A percentile compares a stretch with the other conserved stretches of the same genome.
These are phyloP conservation scores for Accipiter virgatus DNA, from an alignment of 2,113 vertebrate species.

Conservation along the genomic window DNA sequence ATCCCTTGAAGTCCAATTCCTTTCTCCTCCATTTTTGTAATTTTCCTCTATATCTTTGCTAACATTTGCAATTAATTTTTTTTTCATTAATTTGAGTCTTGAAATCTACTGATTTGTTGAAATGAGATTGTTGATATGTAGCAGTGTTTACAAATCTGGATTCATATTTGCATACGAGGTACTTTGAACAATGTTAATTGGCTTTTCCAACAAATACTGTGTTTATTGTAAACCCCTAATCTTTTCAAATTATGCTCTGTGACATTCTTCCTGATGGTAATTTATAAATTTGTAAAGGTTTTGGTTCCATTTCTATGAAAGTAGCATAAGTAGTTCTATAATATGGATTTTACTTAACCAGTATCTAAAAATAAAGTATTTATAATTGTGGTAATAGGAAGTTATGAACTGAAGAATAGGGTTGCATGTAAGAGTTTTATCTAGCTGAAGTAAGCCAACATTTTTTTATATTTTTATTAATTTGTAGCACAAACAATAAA, in stretches of 20 bases:
- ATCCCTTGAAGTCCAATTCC: neutral
- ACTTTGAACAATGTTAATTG: neutral
- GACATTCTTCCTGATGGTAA: neutral
- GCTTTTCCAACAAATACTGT: neutral
- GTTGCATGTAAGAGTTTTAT: neutral
- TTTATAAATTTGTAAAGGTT: neutral
- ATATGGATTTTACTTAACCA: neutral
- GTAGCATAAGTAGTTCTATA: neutral
- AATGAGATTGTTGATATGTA: neutral
- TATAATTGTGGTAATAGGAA: neutral
- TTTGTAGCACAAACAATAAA: slow-evolving; percentile 45
- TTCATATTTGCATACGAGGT: neutral
- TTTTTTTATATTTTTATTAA: neutral
- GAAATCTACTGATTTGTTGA: neutral
- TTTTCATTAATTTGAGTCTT: neutral
- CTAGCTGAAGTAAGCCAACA: neutral
- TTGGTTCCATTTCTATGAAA: neutral
- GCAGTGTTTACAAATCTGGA: neutral
- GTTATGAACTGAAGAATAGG: neutral
- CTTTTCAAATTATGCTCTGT: neutral
- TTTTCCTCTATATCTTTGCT: neutral
- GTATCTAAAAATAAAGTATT: neutral
- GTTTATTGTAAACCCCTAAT: neutral
- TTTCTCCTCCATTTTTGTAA: neutral
- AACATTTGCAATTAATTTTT: neutral